Base-by-base conservation (phyloP, 1,140 invertebrate species). In the Procambarus virginalis region DNA sequence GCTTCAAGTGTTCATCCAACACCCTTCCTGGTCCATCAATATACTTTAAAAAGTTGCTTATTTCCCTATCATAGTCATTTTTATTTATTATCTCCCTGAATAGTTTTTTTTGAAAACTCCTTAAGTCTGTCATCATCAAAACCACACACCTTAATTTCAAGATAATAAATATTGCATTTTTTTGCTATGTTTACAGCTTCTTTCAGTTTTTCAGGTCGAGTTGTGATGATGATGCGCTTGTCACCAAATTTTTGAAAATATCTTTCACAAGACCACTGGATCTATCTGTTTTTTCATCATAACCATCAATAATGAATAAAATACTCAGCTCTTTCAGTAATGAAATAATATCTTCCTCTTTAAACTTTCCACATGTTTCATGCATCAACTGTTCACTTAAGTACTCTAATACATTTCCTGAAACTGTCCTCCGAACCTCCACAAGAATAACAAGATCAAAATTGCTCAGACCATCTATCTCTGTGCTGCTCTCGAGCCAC, bases 21-120 rank as follows among this genome's bases (percentile, higher is more conserved):
- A 80, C 78, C 58, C 55, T 80, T 80, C 78, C 78, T 55, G 48
- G 22, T 20, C 49, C 55, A 55, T 80, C 78, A n/a, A 80, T 80
- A 17, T 80, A 80, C 20, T 80, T 0, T 14, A 58, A n/a, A 17
- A 80, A 80, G 3, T 22, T 6, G 2, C 12, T 6, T 49, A 78
- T 12, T 49, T 78, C 77, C 17, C 2, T 78, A 9, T 49, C 46
- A n/a, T n/a, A 34, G 12, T 58, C 20, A n/a, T 5, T 20, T n/a
- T 80, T 49, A 55, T 80, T 20, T 55, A 10, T 51, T 34, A 22
- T 34, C 20, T n/a, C 49, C 5, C 17, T 34, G 34, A 80, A 80
- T 55, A 80, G 12, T 8, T 55, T 80, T 49, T n/a, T 55, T 58
- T 2, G 78, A 51, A 55, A 55, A 80, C n/a, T 55, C 55, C 46